Conservation (phyloP, 2,888 invertebrate genomes). For the Iselma pallidipennis region DNA sequence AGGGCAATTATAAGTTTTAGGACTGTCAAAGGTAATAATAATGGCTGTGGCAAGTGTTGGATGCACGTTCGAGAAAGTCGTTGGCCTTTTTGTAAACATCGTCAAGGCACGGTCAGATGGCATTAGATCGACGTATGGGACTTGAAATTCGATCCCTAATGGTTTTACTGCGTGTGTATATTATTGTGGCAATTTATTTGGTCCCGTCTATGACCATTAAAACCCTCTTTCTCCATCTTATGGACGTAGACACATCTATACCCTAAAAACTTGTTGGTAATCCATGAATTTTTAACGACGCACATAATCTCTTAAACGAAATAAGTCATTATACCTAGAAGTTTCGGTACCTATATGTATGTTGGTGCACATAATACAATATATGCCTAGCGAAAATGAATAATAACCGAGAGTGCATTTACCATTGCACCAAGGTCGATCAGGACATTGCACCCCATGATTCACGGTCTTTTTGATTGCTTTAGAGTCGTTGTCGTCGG, state of each 20-base stretch:
- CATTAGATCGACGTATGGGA: neutral
- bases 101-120: neutral
- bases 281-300: neutral
- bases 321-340: neutral
- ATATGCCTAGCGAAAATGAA: neutral
- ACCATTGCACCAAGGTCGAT: slow-evolving; percentile 10
- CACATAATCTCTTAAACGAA: neutral
- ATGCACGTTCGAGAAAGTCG: neutral
- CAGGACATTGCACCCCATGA: slow-evolving; percentile 31
- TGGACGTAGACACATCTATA: neutral
- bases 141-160: slow-evolving; percentile 1
- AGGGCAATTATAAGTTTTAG: neutral
- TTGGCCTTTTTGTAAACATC: neutral
- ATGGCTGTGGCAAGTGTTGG: neutral
- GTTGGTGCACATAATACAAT: neutral
- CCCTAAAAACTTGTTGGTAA: neutral
- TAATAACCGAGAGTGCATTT: slow-evolving; percentile 3
- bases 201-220: neutral
- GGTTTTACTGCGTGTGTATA: neutral
- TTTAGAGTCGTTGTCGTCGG: slow-evolving; percentile 24
- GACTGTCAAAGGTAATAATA: neutral
- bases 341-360: neutral
- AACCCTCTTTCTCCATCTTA: neutral
- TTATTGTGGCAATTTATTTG: neutral
- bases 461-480: slow-evolving; percentile 44